phyloP scores from a whole-genome alignment of 2,797 vertebrate species.

The Schizothorax lantsangensis region DNA sequence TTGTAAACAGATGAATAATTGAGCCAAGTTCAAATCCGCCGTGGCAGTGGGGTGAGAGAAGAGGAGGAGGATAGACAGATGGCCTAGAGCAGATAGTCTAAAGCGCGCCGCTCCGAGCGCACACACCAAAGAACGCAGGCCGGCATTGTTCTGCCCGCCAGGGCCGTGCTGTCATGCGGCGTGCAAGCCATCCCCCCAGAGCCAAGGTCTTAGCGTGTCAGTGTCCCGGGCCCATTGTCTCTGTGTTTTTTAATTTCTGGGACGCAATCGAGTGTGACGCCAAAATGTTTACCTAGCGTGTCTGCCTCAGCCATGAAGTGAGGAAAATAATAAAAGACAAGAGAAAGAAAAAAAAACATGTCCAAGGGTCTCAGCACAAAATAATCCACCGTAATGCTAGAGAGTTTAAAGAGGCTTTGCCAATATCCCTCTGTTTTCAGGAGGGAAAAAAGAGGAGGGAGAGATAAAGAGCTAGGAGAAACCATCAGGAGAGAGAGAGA shows the following conservation, averaged over 20 bases:
- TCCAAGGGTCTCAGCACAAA: slow-evolving; percentile 79
- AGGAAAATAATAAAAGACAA: slow-evolving; percentile 73
- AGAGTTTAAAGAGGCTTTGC: slow-evolving; percentile 84
- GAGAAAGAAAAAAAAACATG: slow-evolving; percentile 66
- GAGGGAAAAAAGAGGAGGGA: slow-evolving; percentile 52
- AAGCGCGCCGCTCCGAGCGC: slow-evolving; percentile 72
- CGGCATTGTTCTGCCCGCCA: slow-evolving; percentile 89
- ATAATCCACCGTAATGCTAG: slow-evolving; percentile 83
- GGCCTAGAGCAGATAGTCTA: slow-evolving; percentile 95
- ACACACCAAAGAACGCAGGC: slow-evolving; percentile 79
- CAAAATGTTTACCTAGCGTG: slow-evolving; percentile 83
- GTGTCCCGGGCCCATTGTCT: slow-evolving; percentile 76
- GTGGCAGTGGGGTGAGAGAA: slow-evolving; percentile 68
- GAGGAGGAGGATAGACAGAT: slow-evolving; percentile 86
- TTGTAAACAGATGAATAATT: slow-evolving; percentile 91
- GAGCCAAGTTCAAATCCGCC: slow-evolving; percentile 85
- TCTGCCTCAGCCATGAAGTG: slow-evolving; percentile 78
- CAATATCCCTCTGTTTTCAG: slow-evolving; percentile 77
- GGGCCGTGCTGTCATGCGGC: slow-evolving; percentile 88
- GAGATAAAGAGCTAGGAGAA: slow-evolving; percentile 66
- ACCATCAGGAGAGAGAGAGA: slow-evolving; percentile 72
- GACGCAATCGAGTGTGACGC: slow-evolving; percentile 84
- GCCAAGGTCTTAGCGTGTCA: slow-evolving; percentile 78
- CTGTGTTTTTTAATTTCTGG: slow-evolving; percentile 82
- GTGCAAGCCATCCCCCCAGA: slow-evolving; percentile 90